phyloP scores from a whole-genome alignment of 2,797 vertebrate genomes.

The Champsocephalus esox region DNA sequence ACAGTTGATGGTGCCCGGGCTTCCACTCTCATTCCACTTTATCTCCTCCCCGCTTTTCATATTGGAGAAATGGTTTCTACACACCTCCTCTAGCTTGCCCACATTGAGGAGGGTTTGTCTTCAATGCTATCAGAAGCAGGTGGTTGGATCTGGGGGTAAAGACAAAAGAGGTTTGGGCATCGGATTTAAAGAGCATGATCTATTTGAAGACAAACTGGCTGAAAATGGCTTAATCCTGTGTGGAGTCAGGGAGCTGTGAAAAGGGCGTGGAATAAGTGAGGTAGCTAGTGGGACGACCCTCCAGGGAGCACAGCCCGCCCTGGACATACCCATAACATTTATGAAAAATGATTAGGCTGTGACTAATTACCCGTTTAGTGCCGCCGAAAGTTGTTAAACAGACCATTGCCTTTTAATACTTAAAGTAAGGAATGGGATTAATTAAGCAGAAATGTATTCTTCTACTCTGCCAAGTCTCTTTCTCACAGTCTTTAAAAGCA shows the following conservation, averaged over 20 bases:
- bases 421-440: conserved; percentile 86
- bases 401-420: conserved; percentile 88
- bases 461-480: conserved; percentile 81
- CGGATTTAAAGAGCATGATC: conserved; percentile 43
- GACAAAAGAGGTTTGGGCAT: conserved; percentile 31
- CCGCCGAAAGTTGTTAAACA: conserved; percentile 88
- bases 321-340: conserved; percentile 84
- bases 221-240: conserved; percentile 57
- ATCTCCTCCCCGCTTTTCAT: neutral
- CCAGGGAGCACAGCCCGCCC: conserved; percentile 64
- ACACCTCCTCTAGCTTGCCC: conserved; percentile 25
- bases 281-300: conserved; percentile 67
- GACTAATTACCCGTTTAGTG: conserved; percentile 89
- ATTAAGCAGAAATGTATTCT: conserved; percentile 88
- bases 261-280: conserved; percentile 56
- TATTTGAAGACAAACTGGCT: conserved; percentile 57
- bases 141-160: conserved; percentile 35
- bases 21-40: conserved; percentile 28
- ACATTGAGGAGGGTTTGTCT: conserved; percentile 40
- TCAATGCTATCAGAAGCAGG: conserved; percentile 48
- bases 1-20: conserved; percentile 48
- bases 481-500: conserved; percentile 78
- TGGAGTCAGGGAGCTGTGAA: conserved; percentile 43
- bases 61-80: conserved; percentile 45
- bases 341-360: conserved; percentile 88